Evolutionary conservation across 2,888 invertebrate genomes (phyloP).

Genomic region (Metopia argyrocephala): DNA sequence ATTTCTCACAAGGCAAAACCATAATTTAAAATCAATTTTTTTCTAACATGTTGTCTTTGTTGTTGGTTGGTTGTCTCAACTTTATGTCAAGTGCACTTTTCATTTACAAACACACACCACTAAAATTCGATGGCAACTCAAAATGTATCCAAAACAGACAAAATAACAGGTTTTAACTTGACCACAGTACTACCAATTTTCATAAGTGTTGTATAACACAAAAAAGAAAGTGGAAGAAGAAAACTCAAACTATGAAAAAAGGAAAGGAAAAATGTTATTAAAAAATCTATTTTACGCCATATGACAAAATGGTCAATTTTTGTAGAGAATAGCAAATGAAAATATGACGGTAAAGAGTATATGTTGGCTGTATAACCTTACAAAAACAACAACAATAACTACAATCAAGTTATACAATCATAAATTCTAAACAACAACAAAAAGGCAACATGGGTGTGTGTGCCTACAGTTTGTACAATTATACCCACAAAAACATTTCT

Average conservation of each 20-base stretch:
- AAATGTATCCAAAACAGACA: background rate
- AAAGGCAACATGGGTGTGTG: too few relatives aligned
- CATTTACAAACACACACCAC: background rate
- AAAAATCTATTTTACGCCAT: background rate
- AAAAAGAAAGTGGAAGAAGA: background rate
- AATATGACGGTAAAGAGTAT: background rate
- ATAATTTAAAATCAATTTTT: background rate
- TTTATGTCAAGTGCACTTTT: background rate
- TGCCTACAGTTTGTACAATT: too few relatives aligned
- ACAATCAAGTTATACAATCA: background rate
- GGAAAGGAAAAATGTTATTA: background rate
- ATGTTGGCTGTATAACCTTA: too few relatives aligned
- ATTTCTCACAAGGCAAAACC: background rate
- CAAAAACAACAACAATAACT: too few relatives aligned
- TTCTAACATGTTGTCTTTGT: background rate
- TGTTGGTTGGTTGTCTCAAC: background rate
- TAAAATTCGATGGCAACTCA: background rate
- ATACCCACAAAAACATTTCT: too few relatives aligned
- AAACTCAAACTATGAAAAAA: background rate
- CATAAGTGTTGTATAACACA: background rate
- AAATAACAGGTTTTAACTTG: background rate
- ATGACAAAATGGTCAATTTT: background rate
- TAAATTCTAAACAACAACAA: background rate
- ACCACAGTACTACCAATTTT: background rate
- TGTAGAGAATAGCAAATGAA: background rate